A percentile compares a stretch with the other conserved stretches of the same genome.
Conservation (phyloP, 2,888 invertebrate genomes). For the Ophion ellenae region DNA sequence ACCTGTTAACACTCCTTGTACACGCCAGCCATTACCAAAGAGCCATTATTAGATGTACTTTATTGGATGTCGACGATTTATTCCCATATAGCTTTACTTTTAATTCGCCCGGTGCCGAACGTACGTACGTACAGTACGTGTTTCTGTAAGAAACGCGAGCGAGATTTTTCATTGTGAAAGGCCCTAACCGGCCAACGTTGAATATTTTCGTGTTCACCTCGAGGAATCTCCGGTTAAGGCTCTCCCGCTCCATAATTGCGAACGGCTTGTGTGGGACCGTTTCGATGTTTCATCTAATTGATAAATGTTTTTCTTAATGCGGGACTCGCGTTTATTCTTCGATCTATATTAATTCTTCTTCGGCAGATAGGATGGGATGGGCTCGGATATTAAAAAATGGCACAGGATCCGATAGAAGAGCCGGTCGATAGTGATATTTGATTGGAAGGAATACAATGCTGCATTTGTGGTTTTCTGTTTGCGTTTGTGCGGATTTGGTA, state of each 20-base stretch:
- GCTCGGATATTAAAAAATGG: conserved; percentile 16
- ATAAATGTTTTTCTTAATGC: conserved; percentile 16
- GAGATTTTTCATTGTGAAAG: conserved; percentile 45
- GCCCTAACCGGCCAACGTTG: not conserved
- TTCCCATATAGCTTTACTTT: conserved; percentile 45
- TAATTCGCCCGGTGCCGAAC: conserved; percentile 19
- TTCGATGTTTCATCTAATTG: conserved; percentile 10
- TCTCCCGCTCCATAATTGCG: not conserved
- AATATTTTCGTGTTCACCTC: not conserved
- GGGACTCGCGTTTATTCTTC: not conserved
- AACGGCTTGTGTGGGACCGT: not conserved
- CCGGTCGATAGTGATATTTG: not conserved
- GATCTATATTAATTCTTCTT: conserved; percentile 1
- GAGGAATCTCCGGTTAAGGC: not conserved
- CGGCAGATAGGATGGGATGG: not conserved
- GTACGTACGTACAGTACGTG: not conserved
- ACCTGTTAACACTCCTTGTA: conserved; percentile 63
- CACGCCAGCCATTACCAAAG: conserved; percentile 59
- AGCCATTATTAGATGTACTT: conserved; percentile 62
- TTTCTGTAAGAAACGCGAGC: conserved; percentile 4
- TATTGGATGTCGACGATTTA: conserved; percentile 60
- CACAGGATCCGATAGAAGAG: not conserved
- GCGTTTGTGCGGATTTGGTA: too few relatives aligned
- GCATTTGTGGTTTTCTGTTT: not conserved
- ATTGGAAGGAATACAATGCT: not conserved